These are phyloP conservation scores for Stegostoma tigrinum DNA, from an alignment of 2,113 vertebrate species.

Conservation along the genomic window DNA sequence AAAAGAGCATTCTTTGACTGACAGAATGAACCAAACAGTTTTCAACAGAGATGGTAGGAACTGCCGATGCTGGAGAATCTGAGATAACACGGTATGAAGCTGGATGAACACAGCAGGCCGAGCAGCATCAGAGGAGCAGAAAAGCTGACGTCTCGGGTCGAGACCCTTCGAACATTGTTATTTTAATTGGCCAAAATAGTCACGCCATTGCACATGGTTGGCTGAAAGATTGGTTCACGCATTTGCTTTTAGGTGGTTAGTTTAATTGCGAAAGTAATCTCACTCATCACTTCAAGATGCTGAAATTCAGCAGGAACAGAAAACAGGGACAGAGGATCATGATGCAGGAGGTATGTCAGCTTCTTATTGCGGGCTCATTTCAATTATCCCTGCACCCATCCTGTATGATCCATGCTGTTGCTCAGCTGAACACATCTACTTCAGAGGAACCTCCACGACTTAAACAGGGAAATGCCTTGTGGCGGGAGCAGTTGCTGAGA, in stretches of 20 bases:
- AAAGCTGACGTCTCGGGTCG: no score
- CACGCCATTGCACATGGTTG: background rate
- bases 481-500: no score
- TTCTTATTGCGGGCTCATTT: background rate
- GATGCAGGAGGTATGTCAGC: background rate
- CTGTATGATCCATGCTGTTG: background rate
- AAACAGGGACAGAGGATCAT: background rate
- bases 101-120: no score
- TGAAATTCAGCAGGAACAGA: background rate
- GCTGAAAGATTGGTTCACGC: background rate
- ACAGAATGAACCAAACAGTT: background rate
- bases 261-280: background rate
- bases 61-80: no score
- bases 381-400: background rate
- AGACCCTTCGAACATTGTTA: background rate
- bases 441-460: no score
- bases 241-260: background rate
- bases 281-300: background rate
- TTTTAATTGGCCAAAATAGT: background rate
- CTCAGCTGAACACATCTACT: background rate
- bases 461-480: no score
- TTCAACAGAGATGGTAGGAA: no score
- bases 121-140: no score
- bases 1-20: background rate
- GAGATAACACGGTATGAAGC: no score